Conservation (phyloP, 1,140 invertebrate species). For the Cylas formicarius region DNA sequence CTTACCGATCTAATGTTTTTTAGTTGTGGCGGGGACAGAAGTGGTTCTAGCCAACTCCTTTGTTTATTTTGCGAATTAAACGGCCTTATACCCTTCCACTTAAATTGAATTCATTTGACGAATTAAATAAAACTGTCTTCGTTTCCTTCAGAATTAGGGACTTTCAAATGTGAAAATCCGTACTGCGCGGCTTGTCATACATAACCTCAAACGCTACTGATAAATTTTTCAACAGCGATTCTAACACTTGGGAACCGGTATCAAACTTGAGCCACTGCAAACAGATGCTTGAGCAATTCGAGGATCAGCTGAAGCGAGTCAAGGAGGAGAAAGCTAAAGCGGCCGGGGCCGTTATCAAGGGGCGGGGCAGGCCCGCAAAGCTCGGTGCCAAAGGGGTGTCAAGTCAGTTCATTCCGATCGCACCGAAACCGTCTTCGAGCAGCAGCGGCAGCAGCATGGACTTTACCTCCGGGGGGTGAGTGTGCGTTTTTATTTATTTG, state of each 20-base stretch:
- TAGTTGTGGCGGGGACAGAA: no score
- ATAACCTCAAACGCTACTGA: no score
- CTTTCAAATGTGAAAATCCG: no score
- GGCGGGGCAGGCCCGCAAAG: slow-evolving; percentile 35
- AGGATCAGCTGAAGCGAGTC: slow-evolving; percentile 66
- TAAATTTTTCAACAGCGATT: slow-evolving; percentile 16
- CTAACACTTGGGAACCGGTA: slow-evolving; percentile 65
- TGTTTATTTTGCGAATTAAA: no score
- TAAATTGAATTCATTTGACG: no score
- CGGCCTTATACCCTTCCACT: no score
- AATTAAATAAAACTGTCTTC: no score
- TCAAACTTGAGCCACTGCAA: slow-evolving; percentile 66
- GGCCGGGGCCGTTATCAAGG: slow-evolving; percentile 38
- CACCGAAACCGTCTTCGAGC: not conserved
- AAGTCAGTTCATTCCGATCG: slow-evolving; percentile 13
- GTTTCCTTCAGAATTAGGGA: no score
- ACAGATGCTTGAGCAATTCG: slow-evolving; percentile 68
- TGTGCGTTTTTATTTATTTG: slow-evolving; percentile 1
- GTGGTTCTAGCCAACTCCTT: no score
- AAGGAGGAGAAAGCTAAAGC: slow-evolving; percentile 59
- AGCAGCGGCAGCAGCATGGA: slow-evolving; percentile 4
- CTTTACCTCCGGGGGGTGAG: no score
- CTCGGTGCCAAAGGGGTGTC: slow-evolving; percentile 1
- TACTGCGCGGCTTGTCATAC: no score
- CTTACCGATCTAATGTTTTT: no score